Evolutionary conservation across 2,113 vertebrate genomes (phyloP), one percentile per base, ranked within the genome.

Genomic region (Brachionichthys hirsutus): DNA sequence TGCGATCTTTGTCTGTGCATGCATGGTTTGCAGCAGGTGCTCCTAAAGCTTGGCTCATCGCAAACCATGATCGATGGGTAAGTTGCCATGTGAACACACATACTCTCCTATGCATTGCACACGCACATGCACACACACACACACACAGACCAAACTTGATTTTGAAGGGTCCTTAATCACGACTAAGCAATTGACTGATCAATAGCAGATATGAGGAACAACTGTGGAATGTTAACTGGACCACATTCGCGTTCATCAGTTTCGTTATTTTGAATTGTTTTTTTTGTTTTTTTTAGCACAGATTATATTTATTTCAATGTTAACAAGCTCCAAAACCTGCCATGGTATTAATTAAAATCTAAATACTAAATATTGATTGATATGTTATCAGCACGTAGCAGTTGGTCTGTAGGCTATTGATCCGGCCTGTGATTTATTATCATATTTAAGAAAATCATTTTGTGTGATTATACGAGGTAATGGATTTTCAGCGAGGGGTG

Each of bases 331-430:
- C 84, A 67, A 85, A 88, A 90, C 88, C 71, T 12, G 16, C 56
- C 18, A n/a, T 93, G 87, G 94, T 98, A 98, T 98, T 97, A 95
- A 98, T 99, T 98, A 96, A 98, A 96, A 98, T 97, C 95, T 95
- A 98, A 98, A 99, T 98, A 96, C 95, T 96, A 97, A 95, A 94
- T 99, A 99, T 99, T 99, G 97, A 99, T 97, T 96, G 94, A 98
- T 98, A 93, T 87, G 91, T 98, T 99, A 99, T 99, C 97, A 96
- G 95, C 86, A 88, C 89, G 80, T 81, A 94, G 93, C 97, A 99
- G 95, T 96, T 95, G 95, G 93, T 89, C 88, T 67, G 88, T 91
- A 90, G 92, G 91, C 92, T 91, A 98, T 98, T 93, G 97, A 99
- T 98, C 94, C 92, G 87, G 85, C 74, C 92, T 83, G 94, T 99